phyloP scores from a whole-genome alignment of 2,113 vertebrate genomes.

The Apodemus sylvaticus region DNA sequence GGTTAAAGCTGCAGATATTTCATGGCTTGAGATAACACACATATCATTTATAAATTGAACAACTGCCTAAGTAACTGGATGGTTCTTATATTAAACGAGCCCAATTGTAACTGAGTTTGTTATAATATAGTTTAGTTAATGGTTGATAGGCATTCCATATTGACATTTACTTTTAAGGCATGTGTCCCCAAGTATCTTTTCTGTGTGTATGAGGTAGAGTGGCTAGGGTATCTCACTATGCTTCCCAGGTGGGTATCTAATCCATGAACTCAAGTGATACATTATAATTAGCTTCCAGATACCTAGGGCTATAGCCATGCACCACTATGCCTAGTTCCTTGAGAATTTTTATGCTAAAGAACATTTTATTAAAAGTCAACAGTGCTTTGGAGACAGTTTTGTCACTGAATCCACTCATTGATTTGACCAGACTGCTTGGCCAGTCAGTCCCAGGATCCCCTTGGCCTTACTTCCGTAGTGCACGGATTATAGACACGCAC shows the following conservation, averaged over 20 bases:
- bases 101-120: background rate
- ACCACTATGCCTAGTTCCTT: background rate
- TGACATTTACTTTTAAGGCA: constrained; percentile 42
- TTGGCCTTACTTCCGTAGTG: background rate
- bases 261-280: background rate
- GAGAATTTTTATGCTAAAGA: background rate
- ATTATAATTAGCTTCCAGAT: background rate
- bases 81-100: background rate
- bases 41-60: background rate
- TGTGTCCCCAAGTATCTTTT: background rate
- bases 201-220: background rate
- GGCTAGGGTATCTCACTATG: background rate
- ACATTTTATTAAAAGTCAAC: background rate
- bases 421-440: background rate
- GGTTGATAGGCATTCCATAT: background rate
- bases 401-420: background rate
- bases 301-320: background rate
- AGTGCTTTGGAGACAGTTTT: background rate
- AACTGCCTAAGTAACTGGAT: background rate
- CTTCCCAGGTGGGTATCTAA: background rate
- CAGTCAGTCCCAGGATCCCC: background rate
- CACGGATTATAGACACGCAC: background rate
- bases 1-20: background rate
- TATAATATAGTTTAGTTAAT: constrained; percentile 39
- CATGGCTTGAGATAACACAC: background rate